Percentiles rank a stretch among this genome's conserved stretches.
phyloP scores from a whole-genome alignment of 2,113 vertebrate genomes.

The Psilopogon haemacephalus region DNA sequence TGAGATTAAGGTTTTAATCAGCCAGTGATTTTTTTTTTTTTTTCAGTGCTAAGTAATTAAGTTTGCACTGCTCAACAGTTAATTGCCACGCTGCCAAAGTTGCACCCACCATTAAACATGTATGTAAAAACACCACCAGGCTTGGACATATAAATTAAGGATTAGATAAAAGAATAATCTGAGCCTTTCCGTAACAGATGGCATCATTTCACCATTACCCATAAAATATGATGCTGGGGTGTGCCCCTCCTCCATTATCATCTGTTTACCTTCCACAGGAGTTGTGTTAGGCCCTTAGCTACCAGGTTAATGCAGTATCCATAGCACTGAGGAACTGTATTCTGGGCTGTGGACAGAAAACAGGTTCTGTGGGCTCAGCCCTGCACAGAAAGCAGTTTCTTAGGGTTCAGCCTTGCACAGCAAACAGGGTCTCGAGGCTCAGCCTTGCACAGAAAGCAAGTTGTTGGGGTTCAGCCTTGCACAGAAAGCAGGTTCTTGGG shows the following conservation, averaged over 20 bases:
- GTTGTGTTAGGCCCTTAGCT: not conserved
- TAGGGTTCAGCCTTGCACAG: not conserved
- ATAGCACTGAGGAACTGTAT: not conserved
- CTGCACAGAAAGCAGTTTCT: no score
- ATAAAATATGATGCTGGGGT: not conserved
- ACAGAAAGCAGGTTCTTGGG: no score
- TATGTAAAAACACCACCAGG: not conserved
- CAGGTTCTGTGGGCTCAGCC: not conserved
- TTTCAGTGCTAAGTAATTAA: constrained; percentile 19
- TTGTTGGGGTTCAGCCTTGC: no score
- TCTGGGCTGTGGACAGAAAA: not conserved
- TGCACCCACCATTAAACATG: not conserved
- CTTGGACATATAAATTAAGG: not conserved
- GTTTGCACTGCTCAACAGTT: not conserved
- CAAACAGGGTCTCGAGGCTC: not conserved
- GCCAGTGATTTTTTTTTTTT: not conserved
- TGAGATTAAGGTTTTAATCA: constrained; percentile 20
- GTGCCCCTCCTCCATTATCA: not conserved
- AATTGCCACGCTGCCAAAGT: not conserved
- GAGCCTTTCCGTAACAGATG: not conserved
- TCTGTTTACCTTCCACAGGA: not conserved
- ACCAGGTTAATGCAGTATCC: not conserved
- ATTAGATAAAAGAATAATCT: not conserved
- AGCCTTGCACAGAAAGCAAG: not conserved
- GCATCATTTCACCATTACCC: not conserved